These are phyloP conservation scores for Xiphorhynchus erythropygius DNA, from an alignment of 2,797 vertebrate genomes.

Conservation along the genomic window DNA sequence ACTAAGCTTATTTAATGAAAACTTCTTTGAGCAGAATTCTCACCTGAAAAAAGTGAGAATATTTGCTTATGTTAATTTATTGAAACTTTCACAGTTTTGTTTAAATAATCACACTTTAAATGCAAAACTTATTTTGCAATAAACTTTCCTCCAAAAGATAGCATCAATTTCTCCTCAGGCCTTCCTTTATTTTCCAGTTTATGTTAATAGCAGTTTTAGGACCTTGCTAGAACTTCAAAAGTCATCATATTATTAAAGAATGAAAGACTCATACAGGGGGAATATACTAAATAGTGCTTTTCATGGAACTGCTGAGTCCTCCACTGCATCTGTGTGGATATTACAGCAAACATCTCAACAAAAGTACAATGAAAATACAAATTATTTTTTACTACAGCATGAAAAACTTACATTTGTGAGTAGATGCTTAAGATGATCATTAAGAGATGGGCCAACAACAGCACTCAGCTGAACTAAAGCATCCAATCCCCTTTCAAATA, in stretches of 20 bases:
- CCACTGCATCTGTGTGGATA: background rate
- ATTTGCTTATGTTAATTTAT: background rate
- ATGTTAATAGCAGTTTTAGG: background rate
- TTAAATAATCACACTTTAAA: background rate
- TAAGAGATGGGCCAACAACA: slow-evolving; percentile 77
- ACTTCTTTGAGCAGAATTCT: background rate
- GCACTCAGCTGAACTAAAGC: slow-evolving; percentile 79
- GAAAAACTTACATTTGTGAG: slow-evolving; percentile 79
- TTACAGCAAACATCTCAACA: background rate
- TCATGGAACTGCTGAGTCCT: background rate
- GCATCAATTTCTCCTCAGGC: background rate
- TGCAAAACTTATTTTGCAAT: background rate
- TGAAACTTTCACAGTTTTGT: background rate
- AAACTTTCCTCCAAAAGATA: background rate
- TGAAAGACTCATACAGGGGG: background rate
- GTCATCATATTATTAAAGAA: background rate
- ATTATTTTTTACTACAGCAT: background rate
- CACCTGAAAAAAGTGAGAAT: background rate
- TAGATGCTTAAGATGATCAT: slow-evolving; percentile 78
- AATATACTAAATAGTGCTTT: background rate
- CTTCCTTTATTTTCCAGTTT: background rate
- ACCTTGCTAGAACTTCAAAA: background rate
- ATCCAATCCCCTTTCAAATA: slow-evolving; percentile 78
- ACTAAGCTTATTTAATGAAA: background rate
- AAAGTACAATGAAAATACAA: background rate